Percentiles rank a stretch among this genome's conserved stretches.
Conservation (phyloP, 2,888 invertebrate genomes). For the Calliphora vomitoria region DNA sequence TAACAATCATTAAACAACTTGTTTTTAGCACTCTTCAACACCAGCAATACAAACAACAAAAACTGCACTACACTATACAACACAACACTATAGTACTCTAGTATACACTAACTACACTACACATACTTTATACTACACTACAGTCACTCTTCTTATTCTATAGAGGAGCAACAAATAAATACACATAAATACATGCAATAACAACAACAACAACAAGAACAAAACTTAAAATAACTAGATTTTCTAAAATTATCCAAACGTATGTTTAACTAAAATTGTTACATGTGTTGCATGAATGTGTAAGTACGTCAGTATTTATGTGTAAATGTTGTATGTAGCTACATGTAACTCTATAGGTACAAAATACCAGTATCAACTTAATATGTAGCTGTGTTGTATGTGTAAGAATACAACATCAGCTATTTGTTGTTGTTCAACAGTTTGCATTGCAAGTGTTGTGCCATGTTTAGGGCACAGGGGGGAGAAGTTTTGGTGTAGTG, state of each 20-base stretch:
- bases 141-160: neutral
- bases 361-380: slow-evolving; percentile 9
- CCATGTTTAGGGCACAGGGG: neutral
- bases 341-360: neutral
- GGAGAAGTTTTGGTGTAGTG: neutral
- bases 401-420: neutral
- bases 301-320: neutral
- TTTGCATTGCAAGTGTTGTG: slow-evolving; percentile 27
- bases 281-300: slow-evolving; percentile 57
- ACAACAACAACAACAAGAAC: neutral
- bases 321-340: neutral
- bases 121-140: neutral
- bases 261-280: slow-evolving; percentile 56
- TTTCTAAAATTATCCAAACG: slow-evolving; percentile 58
- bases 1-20: slow-evolving; percentile 67
- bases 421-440: neutral
- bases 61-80: neutral
- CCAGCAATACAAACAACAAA: slow-evolving; percentile 12
- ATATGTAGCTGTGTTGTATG: neutral
- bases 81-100: neutral
- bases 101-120: slow-evolving; percentile 10
- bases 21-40: slow-evolving; percentile 64
- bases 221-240: slow-evolving; percentile 44
- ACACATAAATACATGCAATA: neutral
- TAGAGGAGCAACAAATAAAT: neutral